A percentile compares a stretch with the other conserved stretches of the same genome.
Conservation (phyloP, 2,888 invertebrate species). For the Zhuqinia jingwanae region DNA sequence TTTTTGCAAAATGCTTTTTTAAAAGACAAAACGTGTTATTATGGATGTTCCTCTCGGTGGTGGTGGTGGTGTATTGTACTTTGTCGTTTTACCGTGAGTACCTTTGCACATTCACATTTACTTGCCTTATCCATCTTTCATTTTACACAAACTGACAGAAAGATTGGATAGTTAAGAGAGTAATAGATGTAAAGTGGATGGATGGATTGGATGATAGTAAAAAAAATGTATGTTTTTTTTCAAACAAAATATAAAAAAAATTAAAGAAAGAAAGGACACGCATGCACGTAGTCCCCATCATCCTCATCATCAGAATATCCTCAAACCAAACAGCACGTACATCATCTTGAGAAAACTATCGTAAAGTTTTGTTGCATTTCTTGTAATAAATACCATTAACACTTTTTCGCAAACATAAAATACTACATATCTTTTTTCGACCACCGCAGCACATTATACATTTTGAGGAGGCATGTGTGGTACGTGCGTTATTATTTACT, state of each 20-base stretch:
- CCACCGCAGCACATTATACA: constrained; percentile 14
- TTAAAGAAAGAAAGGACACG: constrained; percentile 43
- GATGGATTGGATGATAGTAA: constrained; percentile 8
- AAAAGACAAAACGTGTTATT: constrained; percentile 59
- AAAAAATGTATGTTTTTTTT: constrained; percentile 5
- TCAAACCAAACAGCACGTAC: constrained; percentile 40
- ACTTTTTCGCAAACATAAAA: constrained; percentile 42
- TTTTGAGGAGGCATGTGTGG: background rate
- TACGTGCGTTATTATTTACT: constrained; percentile 19
- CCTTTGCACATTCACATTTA: background rate
- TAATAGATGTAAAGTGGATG: constrained; percentile 12
- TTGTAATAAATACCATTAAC: constrained; percentile 53
- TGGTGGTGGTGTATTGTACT: constrained; percentile 38
- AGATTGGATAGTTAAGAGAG: constrained; percentile 37
- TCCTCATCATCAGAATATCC: background rate
- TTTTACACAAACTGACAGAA: constrained; percentile 42
- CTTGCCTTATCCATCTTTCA: constrained; percentile 31
- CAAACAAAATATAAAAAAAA: constrained; percentile 33
- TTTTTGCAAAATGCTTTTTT: constrained; percentile 40
- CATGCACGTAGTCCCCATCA: constrained; percentile 43
- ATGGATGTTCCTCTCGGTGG: constrained; percentile 46
- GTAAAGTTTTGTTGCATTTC: background rate
- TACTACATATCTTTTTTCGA: background rate
- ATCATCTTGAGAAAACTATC: background rate
- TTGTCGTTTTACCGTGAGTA: background rate